Percentiles rank a stretch among this genome's conserved stretches.
These are phyloP conservation scores for Toxotes lorentzi DNA, from an alignment of 2,797 vertebrate genomes.

Conservation along the genomic window DNA sequence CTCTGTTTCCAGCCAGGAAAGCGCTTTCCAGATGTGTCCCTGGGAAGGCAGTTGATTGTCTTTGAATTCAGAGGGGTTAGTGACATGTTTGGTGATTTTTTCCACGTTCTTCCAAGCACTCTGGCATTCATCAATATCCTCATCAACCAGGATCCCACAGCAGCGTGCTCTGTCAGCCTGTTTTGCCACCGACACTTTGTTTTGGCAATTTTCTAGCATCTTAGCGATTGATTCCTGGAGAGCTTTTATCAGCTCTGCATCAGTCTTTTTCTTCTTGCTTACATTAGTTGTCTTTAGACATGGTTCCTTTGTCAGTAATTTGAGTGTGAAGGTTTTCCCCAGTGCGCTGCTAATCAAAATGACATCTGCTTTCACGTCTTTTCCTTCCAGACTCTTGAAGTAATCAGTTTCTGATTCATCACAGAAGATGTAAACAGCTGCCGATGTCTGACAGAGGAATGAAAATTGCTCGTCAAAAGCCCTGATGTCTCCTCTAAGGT, in stretches of 20 bases:
- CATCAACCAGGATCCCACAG: slow-evolving; percentile 73
- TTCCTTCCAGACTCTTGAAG: slow-evolving; percentile 50
- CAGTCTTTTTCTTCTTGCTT: slow-evolving; percentile 45
- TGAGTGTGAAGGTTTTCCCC: slow-evolving; percentile 24
- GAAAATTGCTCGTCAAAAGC: slow-evolving; percentile 76
- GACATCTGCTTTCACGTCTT: slow-evolving; percentile 18
- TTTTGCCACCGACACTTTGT: slow-evolving; percentile 62
- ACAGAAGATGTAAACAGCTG: slow-evolving; percentile 78
- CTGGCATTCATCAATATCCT: slow-evolving; percentile 74
- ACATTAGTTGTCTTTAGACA: slow-evolving; percentile 35
- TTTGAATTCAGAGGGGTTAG: slow-evolving; percentile 63
- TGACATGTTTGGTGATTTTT: slow-evolving; percentile 62
- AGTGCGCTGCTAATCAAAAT: slow-evolving; percentile 39
- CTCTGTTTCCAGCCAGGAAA: slow-evolving; percentile 76
- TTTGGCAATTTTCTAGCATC: slow-evolving; percentile 4
- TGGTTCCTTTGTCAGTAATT: slow-evolving; percentile 7
- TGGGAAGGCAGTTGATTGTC: slow-evolving; percentile 72
- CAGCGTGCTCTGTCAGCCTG: slow-evolving; percentile 59
- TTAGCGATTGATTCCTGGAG: slow-evolving; percentile 39
- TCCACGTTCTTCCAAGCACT: slow-evolving; percentile 29
- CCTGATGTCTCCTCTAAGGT: slow-evolving; percentile 80
- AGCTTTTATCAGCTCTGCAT: slow-evolving; percentile 32
- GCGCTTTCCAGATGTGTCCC: slow-evolving; percentile 71
- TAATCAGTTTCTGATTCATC: slow-evolving; percentile 66
- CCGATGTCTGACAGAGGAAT: slow-evolving; percentile 77